Base-by-base conservation (phyloP, 1,140 invertebrate species). In the Meloidogyne floridensis region DNA sequence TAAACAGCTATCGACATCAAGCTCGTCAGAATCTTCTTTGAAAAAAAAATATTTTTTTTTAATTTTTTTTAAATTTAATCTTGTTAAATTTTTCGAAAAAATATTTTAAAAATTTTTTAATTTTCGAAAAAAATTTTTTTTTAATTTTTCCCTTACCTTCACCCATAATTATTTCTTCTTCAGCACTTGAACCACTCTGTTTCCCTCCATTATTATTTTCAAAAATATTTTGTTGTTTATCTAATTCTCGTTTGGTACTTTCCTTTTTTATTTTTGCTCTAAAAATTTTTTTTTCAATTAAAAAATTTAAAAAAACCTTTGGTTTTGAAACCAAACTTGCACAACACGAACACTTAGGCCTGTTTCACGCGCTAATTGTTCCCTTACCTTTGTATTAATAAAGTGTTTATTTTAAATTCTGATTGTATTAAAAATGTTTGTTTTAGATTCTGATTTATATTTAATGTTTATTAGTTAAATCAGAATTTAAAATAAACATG, bases 301-400 rank as follows among this genome's bases (percentile, higher is more conserved):
- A 15, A n/a, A 18, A 13, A 1, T 9, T 4, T 11, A 9, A 10
- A 97, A 96, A 91, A 98, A 96, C 81, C 96, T 91, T 89, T 95
- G 94, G 90, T 98, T 98, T 91, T 98, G 96, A 91, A 98, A 99
- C 96, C 96, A 99, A 0, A 99, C 97, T 91, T 99, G 96, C 0
- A 98, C 96, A 0, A 98, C 96, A 87, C 96, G 92, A 0, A 98
- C 96, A 89, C 95, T 98, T 1, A 99, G 91, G 0, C 97, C 96
- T 0, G 96, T 98, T 87, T 98, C 96, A 91, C 97, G 97, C 9
- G 96, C 96, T 72, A 98, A 91, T 72, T 82, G 81, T 59, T 82
- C 81, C 18, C 81, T 70, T 11, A 83, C 80, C 81, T 82, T n/a
- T 54, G 9, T 18, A 11, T 65, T 10, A 13, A 10, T 77, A 32